Evolutionary conservation across 2,797 vertebrate species (phyloP).

Genomic region (Neomorphus geoffroyi): DNA sequence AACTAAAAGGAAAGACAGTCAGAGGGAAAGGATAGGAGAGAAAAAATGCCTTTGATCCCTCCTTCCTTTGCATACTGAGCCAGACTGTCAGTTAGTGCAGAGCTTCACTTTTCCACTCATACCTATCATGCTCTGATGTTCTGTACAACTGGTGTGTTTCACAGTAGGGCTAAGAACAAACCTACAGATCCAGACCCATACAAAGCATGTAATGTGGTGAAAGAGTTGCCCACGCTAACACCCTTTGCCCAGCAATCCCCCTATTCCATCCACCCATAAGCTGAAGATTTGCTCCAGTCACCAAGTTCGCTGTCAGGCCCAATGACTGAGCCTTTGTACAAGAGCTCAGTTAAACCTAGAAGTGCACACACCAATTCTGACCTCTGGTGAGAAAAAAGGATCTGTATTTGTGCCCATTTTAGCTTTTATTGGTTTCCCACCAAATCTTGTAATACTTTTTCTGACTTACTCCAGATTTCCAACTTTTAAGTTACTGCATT

Average conservation of each 20-base stretch:
- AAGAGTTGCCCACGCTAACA: not conserved
- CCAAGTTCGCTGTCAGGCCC: not conserved
- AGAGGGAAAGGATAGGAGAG: not conserved
- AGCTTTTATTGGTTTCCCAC: conserved; percentile 42
- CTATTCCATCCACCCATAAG: not conserved
- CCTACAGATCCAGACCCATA: not conserved
- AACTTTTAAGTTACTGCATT: conserved; percentile 31
- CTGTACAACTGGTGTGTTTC: not conserved
- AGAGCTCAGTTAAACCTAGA: not conserved
- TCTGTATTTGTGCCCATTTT: not conserved
- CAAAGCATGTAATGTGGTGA: not conserved
- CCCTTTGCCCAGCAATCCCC: not conserved
- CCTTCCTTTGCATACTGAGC: not conserved
- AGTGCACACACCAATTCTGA: not conserved
- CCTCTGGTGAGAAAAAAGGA: not conserved
- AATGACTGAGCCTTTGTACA: not conserved
- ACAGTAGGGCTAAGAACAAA: not conserved
- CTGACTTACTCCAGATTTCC: conserved; percentile 25
- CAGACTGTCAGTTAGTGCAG: not conserved
- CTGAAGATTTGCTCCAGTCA: not conserved
- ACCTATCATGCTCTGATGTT: not conserved
- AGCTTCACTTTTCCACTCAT: not conserved
- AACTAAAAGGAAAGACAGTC: not conserved
- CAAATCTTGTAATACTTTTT: conserved; percentile 12
- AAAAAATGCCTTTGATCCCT: not conserved